Percentiles rank a stretch among this genome's conserved stretches.
These are phyloP conservation scores for Spilosoma lubricipeda DNA, from an alignment of 2,888 invertebrate genomes.

Conservation along the genomic window DNA sequence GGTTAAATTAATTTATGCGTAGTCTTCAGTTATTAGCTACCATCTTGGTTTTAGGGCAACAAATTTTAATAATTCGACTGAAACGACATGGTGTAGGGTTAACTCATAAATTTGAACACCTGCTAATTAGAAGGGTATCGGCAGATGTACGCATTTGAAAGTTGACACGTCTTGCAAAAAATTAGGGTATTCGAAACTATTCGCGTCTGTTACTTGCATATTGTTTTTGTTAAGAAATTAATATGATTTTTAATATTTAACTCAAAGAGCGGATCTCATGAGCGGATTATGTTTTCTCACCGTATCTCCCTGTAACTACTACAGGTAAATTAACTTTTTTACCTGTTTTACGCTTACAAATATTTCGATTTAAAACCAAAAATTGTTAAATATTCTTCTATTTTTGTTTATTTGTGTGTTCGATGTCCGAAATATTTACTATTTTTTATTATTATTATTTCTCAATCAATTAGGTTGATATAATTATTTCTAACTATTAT, in stretches of 20 bases:
- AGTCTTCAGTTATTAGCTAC: not conserved
- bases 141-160: conserved; percentile 52
- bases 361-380: too few relatives aligned
- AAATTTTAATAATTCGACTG: not conserved
- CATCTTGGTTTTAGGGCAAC: not conserved
- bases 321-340: too few relatives aligned
- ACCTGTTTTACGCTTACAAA: too few relatives aligned
- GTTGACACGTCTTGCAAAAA: conserved; percentile 49
- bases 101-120: conserved; percentile 39
- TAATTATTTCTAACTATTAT: too few relatives aligned
- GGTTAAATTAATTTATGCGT: not conserved
- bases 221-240: not conserved
- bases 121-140: conserved; percentile 47
- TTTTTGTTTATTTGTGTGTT: too few relatives aligned
- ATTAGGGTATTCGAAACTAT: conserved; percentile 25
- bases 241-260: not conserved
- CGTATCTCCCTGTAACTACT: too few relatives aligned
- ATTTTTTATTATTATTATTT: too few relatives aligned
- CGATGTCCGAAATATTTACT: too few relatives aligned
- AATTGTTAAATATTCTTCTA: too few relatives aligned
- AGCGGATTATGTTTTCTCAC: too few relatives aligned
- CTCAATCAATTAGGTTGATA: too few relatives aligned
- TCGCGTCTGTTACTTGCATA: not conserved
- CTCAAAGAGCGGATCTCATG: too few relatives aligned
- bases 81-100: conserved; percentile 12